Base-by-base conservation (phyloP, 2,113 vertebrate species). In the Salvelinus alpinus region DNA sequence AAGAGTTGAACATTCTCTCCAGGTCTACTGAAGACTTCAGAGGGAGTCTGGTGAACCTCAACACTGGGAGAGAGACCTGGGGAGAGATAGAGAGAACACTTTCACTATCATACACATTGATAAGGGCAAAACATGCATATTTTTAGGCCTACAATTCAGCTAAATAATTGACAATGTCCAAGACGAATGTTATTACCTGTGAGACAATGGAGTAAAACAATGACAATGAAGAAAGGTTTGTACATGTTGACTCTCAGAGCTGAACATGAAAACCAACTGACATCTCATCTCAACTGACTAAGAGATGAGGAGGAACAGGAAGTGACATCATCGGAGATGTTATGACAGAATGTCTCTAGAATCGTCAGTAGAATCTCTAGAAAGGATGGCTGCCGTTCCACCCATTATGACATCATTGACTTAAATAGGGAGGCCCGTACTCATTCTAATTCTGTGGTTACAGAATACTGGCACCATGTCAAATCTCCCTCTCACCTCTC, bases 101-200 rank as follows among this genome's bases (percentile, higher is more conserved):
- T 34, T 38, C 5, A 6, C 34, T 8, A 1, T 38, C 34, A 38
- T 8, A 8, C 1, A 1, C 34, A 34, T 6, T 1, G 31, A 34
- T 34, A 38, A 38, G 6, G 34, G 1, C 0, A 7, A 0, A 14
- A 14, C 48, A 51, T 51, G 3, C 13, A 51, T 13, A 65, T 13
- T 11, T 34, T 1, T 34, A 34, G 31, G 31, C 31, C 7, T 65
- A 25, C 64, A 4, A 24, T 22, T n/a, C 62, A 64, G 5, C 8
- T 12, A 20, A 25, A 25, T 5, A 65, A 24, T 13, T 51, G 14
- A 51, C 2, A 3, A 24, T 27, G 8, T 13, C 44, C n/a, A 3
- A 14, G 13, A 29, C 6, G 16, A 67, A 67, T 12, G 14, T 7
- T 62, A 31, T 80, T 57, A 86, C 82, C 86, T 74, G 74, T 8